Base-by-base conservation (phyloP, 2,113 vertebrate genomes). In the Petromus typicus region DNA sequence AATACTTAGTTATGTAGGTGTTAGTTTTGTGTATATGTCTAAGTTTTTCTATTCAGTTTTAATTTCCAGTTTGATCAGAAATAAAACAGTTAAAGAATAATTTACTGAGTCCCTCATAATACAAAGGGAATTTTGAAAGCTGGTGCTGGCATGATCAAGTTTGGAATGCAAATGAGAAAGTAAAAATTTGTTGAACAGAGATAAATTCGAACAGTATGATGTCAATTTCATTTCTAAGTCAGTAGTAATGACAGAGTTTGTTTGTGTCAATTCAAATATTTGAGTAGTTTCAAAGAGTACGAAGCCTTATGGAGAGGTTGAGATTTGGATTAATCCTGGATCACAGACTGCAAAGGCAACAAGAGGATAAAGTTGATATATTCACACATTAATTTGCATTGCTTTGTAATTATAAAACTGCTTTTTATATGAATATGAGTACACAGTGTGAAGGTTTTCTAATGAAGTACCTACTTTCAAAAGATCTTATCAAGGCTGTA, bases 21-120 rank as follows among this genome's bases (percentile, higher is more conserved):
- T 5, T 73, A 13, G 11, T 17, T 95, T 80, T 67, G 2, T 87
- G 34, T 90, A 78, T 83, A 63, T 51, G 78, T 66, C 10, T 6
- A 71, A 69, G 2, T 71, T 84, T n/a, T 56, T 51, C 73, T 75
- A 64, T 79, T 93, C 13, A 22, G 37, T 5, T 82, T 27, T 16
- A 37, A 56, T 91, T 94, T 45, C 17, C 3, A 88, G 59, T 85
- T 91, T 78, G 5, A 86, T 2, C 17, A 86, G 40, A 91, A 89
- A 94, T 14, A 82, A 64, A n/a, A n/a, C n/a, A n/a, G n/a, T n/a
- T n/a, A 82, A 45, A 61, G n/a, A 82, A 80, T 30, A 56, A 89
- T 34, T 30, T 69, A 67, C 16, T 45, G 20, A 56, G 14, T 81
- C 17, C 1, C 43, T 73, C 3, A 59, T 56, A 7, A 69, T 17